Percentiles rank a stretch among this genome's conserved stretches.
Evolutionary conservation across 2,797 vertebrate genomes (phyloP).

Genomic region (Phrynocephalus forsythii): DNA sequence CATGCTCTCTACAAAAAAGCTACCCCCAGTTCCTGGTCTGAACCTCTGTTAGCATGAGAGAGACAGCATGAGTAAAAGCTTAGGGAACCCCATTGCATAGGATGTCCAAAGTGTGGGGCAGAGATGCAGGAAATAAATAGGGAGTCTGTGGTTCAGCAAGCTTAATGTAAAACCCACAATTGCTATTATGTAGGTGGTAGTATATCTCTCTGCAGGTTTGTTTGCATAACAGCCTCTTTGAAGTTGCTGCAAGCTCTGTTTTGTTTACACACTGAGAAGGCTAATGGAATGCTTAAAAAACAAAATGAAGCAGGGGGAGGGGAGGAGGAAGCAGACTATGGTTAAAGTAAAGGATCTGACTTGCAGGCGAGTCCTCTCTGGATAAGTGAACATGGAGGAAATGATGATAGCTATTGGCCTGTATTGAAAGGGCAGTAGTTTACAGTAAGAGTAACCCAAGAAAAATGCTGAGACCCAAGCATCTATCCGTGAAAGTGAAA

Average conservation of each 20-base stretch:
- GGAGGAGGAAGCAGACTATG: background rate
- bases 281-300: conserved; percentile 31
- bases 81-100: background rate
- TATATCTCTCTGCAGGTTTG: conserved; percentile 2
- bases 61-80: background rate
- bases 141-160: conserved; percentile 10
- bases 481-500: background rate
- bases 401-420: background rate
- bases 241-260: conserved; percentile 25
- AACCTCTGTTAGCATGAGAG: background rate
- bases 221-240: conserved; percentile 34
- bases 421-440: background rate
- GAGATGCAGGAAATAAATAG: conserved; percentile 16
- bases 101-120: background rate
- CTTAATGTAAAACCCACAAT: background rate
- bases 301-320: background rate
- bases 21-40: background rate
- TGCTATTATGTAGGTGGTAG: conserved; percentile 1
- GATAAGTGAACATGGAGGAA: background rate
- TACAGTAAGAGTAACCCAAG: background rate
- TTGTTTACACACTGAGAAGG: conserved; percentile 26
- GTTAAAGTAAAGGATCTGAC: conserved; percentile 10
- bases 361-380: conserved; percentile 5
- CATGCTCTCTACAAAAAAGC: background rate
- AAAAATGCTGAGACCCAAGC: background rate